Base-by-base conservation (phyloP, 92 coral and sea anemone species). In the Palythoa grandiflora region DNA sequence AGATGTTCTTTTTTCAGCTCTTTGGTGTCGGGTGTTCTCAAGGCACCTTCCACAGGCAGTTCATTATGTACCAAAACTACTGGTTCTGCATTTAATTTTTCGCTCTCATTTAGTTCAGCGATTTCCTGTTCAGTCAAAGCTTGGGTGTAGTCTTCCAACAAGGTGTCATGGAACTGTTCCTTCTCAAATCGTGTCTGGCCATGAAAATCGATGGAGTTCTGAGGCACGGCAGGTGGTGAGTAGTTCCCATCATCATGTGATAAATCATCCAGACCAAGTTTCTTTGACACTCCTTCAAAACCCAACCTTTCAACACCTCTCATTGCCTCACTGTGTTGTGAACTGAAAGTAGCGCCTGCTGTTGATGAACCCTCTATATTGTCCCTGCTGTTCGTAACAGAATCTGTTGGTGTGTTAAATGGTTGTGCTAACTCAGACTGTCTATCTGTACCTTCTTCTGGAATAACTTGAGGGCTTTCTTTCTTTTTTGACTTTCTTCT, bases 231-330 rank as follows among this genome's bases (percentile, higher is more conserved):
- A 44, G 91, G 94, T 79, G 87, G 71, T 73, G 90, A 44, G 57
- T 84, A 93, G 16, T 85, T 83, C 52, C 92, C 93, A 7, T 90
- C 92, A 73, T 93, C 98, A 39, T 93, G 94, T 4, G 98, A 93
- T 7, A 93, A 77, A 86, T 93, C 96, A 87, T 94, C 90, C 16
- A 93, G 87, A 2, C 90, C 98, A 77, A 91, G 90, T 84, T 95
- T 95, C 83, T 89, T 87, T 20, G 98, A 93, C 2, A 93, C 85
- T 6, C 96, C 98, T 74, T 95, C 94, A 88, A 93, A 91, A 3
- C 94, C 96, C n/a, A 91, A 84, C 61, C 93, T 86, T 54, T 93
- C 96, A 36, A 93, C 85, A 44, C 89, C 96, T 75, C 84, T 89
- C 57, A 87, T 20, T 9, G 89, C 94, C 55, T 90, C 88, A 37